A percentile compares a stretch with the other conserved stretches of the same genome.
phyloP scores from a whole-genome alignment of 2,888 invertebrate species.

The Quadroppia sp. region DNA sequence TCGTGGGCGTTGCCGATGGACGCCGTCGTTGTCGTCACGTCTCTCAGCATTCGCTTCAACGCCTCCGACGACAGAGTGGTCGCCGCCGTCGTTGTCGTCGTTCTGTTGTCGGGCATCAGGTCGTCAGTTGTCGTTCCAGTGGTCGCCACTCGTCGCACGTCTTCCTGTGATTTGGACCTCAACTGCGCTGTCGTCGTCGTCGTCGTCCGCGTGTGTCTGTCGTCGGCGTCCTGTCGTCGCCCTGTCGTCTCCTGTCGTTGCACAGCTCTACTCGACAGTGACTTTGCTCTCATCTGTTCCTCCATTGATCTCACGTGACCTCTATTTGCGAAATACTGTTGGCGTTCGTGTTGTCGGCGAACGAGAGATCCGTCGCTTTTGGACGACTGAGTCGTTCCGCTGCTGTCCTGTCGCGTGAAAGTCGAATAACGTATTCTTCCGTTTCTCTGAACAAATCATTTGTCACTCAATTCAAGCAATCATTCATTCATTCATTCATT shows the following conservation, averaged over 20 bases:
- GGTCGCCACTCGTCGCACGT: conserved; percentile 29
- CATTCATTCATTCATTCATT: not conserved
- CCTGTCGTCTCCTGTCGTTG: not conserved
- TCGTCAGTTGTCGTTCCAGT: conserved; percentile 43
- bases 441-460: conserved; percentile 27
- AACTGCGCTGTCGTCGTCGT: not conserved
- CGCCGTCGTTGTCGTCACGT: conserved; percentile 39
- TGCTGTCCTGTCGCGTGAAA: conserved; percentile 36
- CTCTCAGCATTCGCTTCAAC: conserved; percentile 17
- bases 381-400: conserved; percentile 37
- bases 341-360: conserved; percentile 38
- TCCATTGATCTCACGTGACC: conserved; percentile 39
- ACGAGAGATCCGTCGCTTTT: conserved; percentile 35
- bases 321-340: conserved; percentile 33
- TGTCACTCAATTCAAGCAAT: not conserved
- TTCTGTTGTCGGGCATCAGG: conserved; percentile 27
- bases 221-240: conserved; percentile 9
- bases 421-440: conserved; percentile 58
- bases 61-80: conserved; percentile 20
- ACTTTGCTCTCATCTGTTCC: conserved; percentile 31
- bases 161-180: conserved; percentile 26
- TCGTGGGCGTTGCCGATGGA: too few relatives aligned
- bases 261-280: not conserved
- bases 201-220: not conserved
- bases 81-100: conserved; percentile 42